Percentiles rank a stretch among this genome's conserved stretches.
These are phyloP conservation scores for Tonatia bakeri DNA, from an alignment of 2,113 vertebrate species.

Conservation along the genomic window DNA sequence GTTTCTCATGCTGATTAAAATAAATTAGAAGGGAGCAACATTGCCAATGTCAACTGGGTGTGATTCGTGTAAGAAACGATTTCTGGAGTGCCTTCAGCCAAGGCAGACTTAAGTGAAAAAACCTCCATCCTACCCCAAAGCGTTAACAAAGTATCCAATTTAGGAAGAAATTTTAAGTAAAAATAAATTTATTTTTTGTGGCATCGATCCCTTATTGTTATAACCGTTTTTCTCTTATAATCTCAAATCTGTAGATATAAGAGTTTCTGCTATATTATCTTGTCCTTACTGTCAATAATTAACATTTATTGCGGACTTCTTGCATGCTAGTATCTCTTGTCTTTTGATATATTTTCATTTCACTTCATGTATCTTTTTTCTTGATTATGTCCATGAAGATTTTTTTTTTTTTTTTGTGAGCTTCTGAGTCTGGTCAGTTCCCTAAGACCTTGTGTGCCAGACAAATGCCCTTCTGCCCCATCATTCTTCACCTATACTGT, in stretches of 20 bases:
- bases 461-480: neutral
- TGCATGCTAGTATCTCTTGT: neutral
- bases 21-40: neutral
- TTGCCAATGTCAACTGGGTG: neutral
- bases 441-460: neutral
- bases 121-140: fast-evolving
- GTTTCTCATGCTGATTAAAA: neutral
- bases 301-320: neutral
- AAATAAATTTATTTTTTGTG: neutral
- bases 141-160: neutral
- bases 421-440: neutral
- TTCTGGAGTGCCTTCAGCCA: neutral
- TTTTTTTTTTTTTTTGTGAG: neutral
- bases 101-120: neutral
- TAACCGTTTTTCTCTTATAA: too few species aligned
- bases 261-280: fast-evolving
- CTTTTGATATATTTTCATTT: neutral
- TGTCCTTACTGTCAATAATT: neutral
- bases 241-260: neutral
- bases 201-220: neutral
- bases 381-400: neutral
- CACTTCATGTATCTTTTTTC: neutral
- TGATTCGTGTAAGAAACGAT: neutral
- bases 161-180: neutral
- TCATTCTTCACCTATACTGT: too few species aligned